These are phyloP conservation scores for Metopolophium dirhodum DNA, from an alignment of 1,140 invertebrate species.

Conservation along the genomic window DNA sequence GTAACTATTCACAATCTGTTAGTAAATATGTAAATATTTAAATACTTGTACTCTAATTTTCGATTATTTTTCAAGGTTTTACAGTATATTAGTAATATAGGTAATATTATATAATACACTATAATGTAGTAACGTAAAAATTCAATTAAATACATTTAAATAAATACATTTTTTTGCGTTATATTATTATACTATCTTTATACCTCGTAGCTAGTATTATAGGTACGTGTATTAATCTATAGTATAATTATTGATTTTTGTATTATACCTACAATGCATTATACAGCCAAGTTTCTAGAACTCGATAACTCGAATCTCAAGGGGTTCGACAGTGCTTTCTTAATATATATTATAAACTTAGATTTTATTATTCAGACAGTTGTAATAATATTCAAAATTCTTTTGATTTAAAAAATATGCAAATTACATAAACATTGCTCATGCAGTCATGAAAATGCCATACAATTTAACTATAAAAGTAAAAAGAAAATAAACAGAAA, in stretches of 20 bases:
- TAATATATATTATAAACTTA: too few relatives aligned
- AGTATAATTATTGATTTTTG: not conserved
- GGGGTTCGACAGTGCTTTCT: too few relatives aligned
- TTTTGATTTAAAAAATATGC: too few relatives aligned
- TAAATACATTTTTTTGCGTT: not conserved
- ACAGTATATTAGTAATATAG: too few relatives aligned
- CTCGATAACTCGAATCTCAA: too few relatives aligned
- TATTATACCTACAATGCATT: not conserved
- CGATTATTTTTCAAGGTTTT: not conserved
- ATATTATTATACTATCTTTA: not conserved
- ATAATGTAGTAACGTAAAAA: not conserved
- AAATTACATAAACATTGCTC: too few relatives aligned
- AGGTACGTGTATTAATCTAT: not conserved
- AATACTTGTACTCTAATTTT: not conserved
- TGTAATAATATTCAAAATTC: too few relatives aligned
- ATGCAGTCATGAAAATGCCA: not conserved
- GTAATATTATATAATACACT: too few relatives aligned
- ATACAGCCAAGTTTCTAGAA: too few relatives aligned
- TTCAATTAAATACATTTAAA: not conserved
- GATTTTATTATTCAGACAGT: too few relatives aligned
- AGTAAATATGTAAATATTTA: not conserved
- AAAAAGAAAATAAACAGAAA: not conserved
- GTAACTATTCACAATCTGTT: not conserved
- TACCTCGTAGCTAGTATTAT: not conserved
- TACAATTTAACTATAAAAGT: too few relatives aligned